These are phyloP conservation scores for Sialis lutaria DNA, from an alignment of 2,888 invertebrate genomes.

Conservation along the genomic window DNA sequence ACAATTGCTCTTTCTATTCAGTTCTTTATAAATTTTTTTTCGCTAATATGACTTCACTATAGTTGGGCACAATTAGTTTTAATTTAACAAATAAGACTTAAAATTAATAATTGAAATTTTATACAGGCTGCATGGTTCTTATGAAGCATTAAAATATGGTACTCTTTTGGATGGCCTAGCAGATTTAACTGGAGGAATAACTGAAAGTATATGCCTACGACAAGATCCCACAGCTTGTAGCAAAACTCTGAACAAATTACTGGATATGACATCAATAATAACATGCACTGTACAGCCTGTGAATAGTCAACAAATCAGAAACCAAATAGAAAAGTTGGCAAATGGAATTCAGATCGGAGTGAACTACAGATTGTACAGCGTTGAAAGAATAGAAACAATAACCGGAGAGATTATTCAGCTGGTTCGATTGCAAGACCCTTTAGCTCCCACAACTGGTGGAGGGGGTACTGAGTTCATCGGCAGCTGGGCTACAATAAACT, in stretches of 20 bases:
- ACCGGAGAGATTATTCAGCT: conserved; percentile 53
- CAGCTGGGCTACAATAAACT: conserved; percentile 43
- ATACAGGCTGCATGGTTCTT: conserved; percentile 73
- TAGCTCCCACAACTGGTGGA: conserved; percentile 34
- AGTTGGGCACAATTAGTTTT: background rate
- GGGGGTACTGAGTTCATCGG: conserved; percentile 48
- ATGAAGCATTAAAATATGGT: conserved; percentile 87
- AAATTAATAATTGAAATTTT: background rate
- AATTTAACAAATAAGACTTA: background rate
- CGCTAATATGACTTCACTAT: background rate
- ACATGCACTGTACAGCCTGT: conserved; percentile 53
- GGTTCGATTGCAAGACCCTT: conserved; percentile 51
- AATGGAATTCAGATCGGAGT: conserved; percentile 55
- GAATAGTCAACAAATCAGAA: conserved; percentile 30
- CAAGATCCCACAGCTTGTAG: conserved; percentile 50
- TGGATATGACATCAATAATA: conserved; percentile 71
- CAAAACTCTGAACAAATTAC: conserved; percentile 45
- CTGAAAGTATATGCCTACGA: conserved; percentile 59
- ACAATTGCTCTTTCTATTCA: too few species aligned
- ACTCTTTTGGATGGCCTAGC: conserved; percentile 73
- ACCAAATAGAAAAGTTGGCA: conserved; percentile 42
- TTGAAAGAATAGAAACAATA: conserved; percentile 58
- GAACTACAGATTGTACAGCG: conserved; percentile 59
- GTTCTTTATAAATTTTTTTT: too few species aligned
- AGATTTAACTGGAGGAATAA: conserved; percentile 78